phyloP scores from a whole-genome alignment of 2,797 vertebrate species.

The Scomberomorus guttatus region DNA sequence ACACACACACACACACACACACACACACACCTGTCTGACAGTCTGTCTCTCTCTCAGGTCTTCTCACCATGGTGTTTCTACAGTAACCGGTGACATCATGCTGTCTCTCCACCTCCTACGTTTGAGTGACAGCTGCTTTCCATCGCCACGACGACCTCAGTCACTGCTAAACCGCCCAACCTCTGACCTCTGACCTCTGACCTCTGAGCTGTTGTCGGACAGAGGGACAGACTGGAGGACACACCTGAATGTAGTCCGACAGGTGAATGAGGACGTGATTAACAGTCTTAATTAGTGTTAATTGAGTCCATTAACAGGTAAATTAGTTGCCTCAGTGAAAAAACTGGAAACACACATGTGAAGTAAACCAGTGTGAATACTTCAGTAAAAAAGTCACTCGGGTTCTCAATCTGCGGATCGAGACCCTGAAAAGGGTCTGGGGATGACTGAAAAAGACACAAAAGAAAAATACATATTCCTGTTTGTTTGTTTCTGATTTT shows the following conservation, averaged over 20 bases:
- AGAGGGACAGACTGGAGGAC: no score
- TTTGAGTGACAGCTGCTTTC: neutral
- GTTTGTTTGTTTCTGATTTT: no score
- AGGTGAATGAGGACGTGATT: neutral
- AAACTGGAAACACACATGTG: neutral
- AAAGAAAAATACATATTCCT: no score
- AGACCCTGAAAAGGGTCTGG: no score
- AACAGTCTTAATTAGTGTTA: neutral
- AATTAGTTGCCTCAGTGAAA: neutral
- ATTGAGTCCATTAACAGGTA: no score
- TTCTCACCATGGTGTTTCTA: conserved; percentile 55
- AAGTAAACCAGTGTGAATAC: no score
- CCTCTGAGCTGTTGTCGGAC: no score
- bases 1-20: conserved; percentile 35
- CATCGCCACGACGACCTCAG: neutral
- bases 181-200: neutral
- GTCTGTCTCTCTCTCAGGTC: conserved; percentile 27
- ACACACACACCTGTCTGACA: fast-evolving
- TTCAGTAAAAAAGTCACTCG: no score
- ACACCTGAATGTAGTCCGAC: conserved; percentile 1
- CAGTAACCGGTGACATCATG: conserved; percentile 28
- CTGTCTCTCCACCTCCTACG: no score
- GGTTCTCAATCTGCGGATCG: no score
- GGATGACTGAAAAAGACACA: no score
- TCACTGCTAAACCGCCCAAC: no score